Evolutionary conservation across 2,797 vertebrate genomes (phyloP).

Genomic region (Rhynchotus rufescens): DNA sequence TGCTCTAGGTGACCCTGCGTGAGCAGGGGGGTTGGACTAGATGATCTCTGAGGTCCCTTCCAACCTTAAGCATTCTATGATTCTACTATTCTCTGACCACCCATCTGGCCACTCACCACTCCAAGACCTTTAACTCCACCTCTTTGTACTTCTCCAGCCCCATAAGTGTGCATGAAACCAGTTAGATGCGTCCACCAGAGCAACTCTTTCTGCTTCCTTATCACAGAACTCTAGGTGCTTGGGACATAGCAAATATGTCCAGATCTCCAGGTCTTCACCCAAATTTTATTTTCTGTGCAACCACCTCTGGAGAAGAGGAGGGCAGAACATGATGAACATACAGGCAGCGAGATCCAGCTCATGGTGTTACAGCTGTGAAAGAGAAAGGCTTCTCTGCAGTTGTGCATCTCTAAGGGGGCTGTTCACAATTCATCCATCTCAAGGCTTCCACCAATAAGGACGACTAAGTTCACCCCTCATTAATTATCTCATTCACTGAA

Average conservation of each 20-base stretch:
- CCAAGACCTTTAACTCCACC: background rate
- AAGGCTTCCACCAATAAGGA: rapidly evolving
- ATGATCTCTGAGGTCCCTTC: too few relatives aligned
- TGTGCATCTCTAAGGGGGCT: background rate
- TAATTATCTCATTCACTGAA: background rate
- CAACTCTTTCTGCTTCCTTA: background rate
- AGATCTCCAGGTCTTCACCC: background rate
- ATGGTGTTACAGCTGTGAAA: background rate
- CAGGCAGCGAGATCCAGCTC: background rate
- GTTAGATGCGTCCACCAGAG: background rate
- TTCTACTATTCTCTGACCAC: too few relatives aligned
- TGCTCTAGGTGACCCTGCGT: too few relatives aligned
- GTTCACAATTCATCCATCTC: background rate
- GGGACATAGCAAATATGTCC: background rate
- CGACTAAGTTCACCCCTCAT: background rate
- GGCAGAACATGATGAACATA: background rate
- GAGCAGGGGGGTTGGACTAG: too few relatives aligned
- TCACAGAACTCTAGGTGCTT: background rate
- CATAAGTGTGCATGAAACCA: background rate
- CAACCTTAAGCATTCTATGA: too few relatives aligned
- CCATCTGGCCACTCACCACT: background rate
- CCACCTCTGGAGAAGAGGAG: background rate
- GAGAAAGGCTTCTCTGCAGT: background rate
- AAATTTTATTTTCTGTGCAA: background rate
- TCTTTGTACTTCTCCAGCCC: background rate